Percentiles rank a stretch among this genome's conserved stretches.
phyloP scores from a whole-genome alignment of 1,140 invertebrate genomes.

The Steinernema khuongi region DNA sequence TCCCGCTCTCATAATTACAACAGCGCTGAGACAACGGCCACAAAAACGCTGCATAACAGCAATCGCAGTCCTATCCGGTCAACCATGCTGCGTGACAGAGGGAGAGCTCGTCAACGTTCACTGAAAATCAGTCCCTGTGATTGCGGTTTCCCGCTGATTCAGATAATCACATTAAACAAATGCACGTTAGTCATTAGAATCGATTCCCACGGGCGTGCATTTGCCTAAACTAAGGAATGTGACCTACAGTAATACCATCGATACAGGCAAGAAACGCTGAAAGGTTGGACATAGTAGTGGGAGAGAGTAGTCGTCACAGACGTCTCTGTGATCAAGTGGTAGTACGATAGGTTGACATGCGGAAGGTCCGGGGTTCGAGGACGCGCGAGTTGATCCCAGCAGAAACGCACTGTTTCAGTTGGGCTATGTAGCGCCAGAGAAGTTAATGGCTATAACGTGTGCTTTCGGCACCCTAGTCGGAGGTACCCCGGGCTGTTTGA shows the following conservation, averaged over 20 bases:
- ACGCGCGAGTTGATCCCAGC: background rate
- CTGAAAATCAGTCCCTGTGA: no score
- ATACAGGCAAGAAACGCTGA: no score
- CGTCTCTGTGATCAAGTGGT: background rate
- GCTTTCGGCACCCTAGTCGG: background rate
- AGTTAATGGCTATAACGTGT: slow-evolving; percentile 9
- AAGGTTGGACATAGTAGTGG: no score
- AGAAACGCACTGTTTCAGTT: background rate
- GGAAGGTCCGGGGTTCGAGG: background rate
- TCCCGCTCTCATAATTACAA: slow-evolving; percentile 15
- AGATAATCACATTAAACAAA: background rate
- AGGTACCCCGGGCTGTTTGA: slow-evolving; percentile 3
- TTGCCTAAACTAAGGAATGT: no score
- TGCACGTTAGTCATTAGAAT: no score
- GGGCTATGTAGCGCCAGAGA: background rate
- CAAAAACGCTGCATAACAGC: background rate
- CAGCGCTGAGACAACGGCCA: slow-evolving; percentile 6
- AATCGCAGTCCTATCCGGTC: no score
- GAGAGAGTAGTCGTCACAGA: background rate
- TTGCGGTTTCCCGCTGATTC: background rate
- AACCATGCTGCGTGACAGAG: no score
- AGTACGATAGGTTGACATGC: background rate
- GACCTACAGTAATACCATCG: background rate
- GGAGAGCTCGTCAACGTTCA: no score
- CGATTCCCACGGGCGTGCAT: no score